phyloP scores from a whole-genome alignment of 2,797 vertebrate species.

The Glyptemys insculpta region DNA sequence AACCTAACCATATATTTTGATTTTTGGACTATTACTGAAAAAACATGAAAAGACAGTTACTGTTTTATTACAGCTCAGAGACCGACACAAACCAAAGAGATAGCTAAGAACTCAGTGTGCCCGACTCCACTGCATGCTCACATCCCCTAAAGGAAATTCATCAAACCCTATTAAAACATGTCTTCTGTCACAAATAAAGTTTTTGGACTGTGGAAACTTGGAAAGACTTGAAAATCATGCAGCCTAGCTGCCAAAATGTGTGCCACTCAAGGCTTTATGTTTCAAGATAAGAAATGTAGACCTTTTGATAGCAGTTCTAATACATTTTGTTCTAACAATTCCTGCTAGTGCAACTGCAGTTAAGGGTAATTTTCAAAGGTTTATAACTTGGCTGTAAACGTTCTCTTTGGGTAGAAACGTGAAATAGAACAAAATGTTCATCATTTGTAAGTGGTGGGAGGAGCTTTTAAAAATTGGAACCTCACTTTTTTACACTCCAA shows the following conservation, averaged over 20 bases:
- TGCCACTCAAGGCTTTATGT: background rate
- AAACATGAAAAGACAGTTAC: background rate
- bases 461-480: background rate
- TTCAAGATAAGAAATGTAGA: background rate
- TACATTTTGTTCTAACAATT: background rate
- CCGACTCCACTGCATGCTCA: background rate
- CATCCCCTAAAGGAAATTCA: background rate
- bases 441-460: background rate
- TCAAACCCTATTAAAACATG: background rate
- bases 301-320: background rate
- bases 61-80: background rate
- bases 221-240: background rate
- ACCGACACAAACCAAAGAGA: background rate
- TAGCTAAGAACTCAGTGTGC: background rate
- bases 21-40: background rate
- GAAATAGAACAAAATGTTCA: background rate
- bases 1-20: background rate
- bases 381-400: background rate
- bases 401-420: fast-evolving
- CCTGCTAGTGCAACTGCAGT: fast-evolving
- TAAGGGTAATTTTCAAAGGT: background rate
- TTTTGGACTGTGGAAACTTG: background rate
- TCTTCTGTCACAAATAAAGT: background rate
- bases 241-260: background rate
- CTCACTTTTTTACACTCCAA: fast-evolving